These are phyloP conservation scores for Zosterops japonicus DNA, from an alignment of 2,113 vertebrate genomes.

Conservation along the genomic window DNA sequence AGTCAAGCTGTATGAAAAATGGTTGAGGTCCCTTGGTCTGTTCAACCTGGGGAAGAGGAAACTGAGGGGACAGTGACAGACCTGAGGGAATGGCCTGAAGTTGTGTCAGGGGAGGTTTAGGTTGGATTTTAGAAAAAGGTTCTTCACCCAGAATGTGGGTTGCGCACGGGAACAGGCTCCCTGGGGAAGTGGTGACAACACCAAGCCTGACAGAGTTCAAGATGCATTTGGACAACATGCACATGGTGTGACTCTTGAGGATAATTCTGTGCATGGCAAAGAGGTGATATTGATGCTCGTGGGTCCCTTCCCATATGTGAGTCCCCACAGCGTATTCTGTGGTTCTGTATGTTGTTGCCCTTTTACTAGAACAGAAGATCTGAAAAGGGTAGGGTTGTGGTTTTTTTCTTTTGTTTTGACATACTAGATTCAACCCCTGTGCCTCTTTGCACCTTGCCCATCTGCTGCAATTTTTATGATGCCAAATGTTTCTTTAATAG, in stretches of 20 bases:
- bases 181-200: not conserved
- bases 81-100: not conserved
- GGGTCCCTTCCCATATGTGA: not conserved
- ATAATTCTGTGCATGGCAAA: not conserved
- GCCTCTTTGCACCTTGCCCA: not conserved
- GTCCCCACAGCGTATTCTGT: not conserved
- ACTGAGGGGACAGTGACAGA: not conserved
- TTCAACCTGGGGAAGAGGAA: not conserved
- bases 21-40: not conserved
- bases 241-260: not conserved
- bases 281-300: not conserved
- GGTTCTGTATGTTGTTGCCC: not conserved
- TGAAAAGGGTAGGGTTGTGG: rapidly evolving
- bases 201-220: not conserved
- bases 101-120: not conserved
- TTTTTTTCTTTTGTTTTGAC: not conserved
- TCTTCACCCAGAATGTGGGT: not conserved
- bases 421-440: not conserved
- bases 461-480: slow-evolving; percentile 10
- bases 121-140: not conserved
- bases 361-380: not conserved
- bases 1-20: rapidly evolving
- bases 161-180: too few relatives aligned
- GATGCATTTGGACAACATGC: not conserved
- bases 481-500: not conserved